Percentiles rank a stretch among this genome's conserved stretches.
Evolutionary conservation across 2,888 invertebrate genomes (phyloP).

Genomic region (Cheiracanthium punctorium): DNA sequence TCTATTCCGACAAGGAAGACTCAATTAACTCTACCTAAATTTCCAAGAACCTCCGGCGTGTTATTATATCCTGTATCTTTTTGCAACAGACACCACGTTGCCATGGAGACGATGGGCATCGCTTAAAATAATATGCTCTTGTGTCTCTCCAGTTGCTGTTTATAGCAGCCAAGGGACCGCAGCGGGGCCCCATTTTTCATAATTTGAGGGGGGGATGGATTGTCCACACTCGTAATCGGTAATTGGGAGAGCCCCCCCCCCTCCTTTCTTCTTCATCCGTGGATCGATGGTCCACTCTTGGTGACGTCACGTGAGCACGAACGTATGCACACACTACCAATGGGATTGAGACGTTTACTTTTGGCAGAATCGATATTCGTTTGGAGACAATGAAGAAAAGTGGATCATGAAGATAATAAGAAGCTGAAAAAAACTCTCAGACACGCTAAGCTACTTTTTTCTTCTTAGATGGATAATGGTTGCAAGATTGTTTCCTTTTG

Average conservation of each 20-base stretch:
- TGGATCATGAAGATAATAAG: neutral
- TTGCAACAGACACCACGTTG: slow-evolving; percentile 9
- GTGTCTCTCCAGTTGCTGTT: slow-evolving; percentile 14
- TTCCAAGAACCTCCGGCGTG: neutral
- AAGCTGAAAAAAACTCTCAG: neutral
- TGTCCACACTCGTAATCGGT: slow-evolving; percentile 21
- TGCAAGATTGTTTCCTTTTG: too few relatives aligned
- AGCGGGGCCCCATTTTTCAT: slow-evolving; percentile 17
- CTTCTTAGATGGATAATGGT: neutral
- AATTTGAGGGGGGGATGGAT: neutral
- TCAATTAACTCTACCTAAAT: slow-evolving; percentile 1
- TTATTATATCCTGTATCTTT: slow-evolving; percentile 11
- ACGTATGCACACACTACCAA: neutral
- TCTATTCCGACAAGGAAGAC: neutral
- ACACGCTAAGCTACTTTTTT: neutral
- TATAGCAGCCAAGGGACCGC: slow-evolving; percentile 14
- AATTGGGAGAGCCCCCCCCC: slow-evolving; percentile 9
- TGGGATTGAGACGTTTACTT: slow-evolving; percentile 7
- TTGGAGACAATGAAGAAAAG: slow-evolving; percentile 9
- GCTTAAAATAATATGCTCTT: slow-evolving; percentile 11
- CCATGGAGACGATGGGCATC: slow-evolving; percentile 1
- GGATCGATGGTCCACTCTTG: slow-evolving; percentile 21
- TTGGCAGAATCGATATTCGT: neutral
- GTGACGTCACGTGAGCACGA: neutral
- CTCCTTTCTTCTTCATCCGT: neutral